A percentile compares a stretch with the other conserved stretches of the same genome.
Evolutionary conservation across 2,888 invertebrate species (phyloP).

Genomic region (Campoplex nolae): DNA sequence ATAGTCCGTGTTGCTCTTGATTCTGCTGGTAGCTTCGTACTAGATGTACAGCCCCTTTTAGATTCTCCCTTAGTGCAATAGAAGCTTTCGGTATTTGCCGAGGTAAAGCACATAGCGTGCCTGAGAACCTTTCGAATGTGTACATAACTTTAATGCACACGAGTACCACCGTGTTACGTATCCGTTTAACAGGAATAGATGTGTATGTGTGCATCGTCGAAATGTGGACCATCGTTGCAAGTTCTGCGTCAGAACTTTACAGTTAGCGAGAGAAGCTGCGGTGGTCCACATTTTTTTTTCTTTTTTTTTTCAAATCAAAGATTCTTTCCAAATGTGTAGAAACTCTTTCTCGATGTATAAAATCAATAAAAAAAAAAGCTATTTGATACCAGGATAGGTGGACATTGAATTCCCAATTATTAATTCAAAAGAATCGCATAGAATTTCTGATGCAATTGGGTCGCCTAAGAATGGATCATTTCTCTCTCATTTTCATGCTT

Average conservation of each 20-base stretch:
- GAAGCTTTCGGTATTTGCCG: conserved; percentile 30
- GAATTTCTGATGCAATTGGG: neutral
- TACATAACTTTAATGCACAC: neutral
- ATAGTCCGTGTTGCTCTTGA: conserved; percentile 37
- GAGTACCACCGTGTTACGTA: conserved; percentile 4
- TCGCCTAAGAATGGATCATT: neutral
- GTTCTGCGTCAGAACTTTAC: neutral
- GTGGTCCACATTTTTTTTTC: neutral
- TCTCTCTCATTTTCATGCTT: neutral
- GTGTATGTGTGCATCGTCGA: too few species aligned
- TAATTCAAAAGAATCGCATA: neutral
- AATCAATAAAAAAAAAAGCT: neutral
- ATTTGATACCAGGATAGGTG: neutral
- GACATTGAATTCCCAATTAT: neutral
- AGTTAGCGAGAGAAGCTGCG: neutral
- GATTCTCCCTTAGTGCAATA: conserved; percentile 8
- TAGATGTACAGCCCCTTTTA: neutral
- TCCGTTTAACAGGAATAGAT: neutral
- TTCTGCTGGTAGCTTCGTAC: conserved; percentile 44
- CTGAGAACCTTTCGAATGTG: conserved; percentile 10
- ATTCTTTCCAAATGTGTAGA: neutral
- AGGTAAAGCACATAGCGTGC: conserved; percentile 13
- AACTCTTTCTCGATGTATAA: neutral
- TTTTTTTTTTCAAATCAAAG: neutral
- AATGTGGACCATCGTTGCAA: neutral